A percentile compares a stretch with the other conserved stretches of the same genome.
Conservation (phyloP, 2,888 invertebrate genomes). For the Notodonta ziczac region DNA sequence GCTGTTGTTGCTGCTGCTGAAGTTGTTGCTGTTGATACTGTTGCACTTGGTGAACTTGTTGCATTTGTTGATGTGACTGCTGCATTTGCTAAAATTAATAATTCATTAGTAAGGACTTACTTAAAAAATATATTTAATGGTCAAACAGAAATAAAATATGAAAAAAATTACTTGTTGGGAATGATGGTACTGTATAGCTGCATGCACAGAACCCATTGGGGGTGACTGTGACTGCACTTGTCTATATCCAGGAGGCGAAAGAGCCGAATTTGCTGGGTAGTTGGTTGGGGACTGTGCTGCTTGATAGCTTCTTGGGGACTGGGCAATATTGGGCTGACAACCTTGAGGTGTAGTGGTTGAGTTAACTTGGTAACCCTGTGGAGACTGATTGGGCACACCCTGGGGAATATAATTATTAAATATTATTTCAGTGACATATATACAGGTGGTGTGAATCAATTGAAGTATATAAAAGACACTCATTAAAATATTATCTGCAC, state of each 20-base stretch:
- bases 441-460: no score
- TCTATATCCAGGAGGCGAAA: constrained; percentile 83
- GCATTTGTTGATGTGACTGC: constrained; percentile 64
- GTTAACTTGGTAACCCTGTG: constrained; percentile 84
- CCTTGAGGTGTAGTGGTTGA: constrained; percentile 81
- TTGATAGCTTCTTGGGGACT: constrained; percentile 79
- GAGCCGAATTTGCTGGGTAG: constrained; percentile 74
- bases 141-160: neutral
- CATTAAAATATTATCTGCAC: no score
- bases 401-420: constrained; percentile 34
- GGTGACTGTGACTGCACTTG: constrained; percentile 79
- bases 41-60: constrained; percentile 69
- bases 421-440: neutral
- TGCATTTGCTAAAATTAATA: constrained; percentile 54
- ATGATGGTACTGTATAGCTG: constrained; percentile 78
- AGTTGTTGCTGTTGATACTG: constrained; percentile 73
- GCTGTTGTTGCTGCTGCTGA: constrained; percentile 61
- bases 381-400: constrained; percentile 73
- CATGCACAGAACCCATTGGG: constrained; percentile 78
- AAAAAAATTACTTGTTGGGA: constrained; percentile 69
- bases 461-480: no score
- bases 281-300: constrained; percentile 83
- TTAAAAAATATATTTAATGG: no score
- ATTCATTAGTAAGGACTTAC: neutral
- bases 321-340: constrained; percentile 69